phyloP scores from a whole-genome alignment of 1,140 invertebrate species.

The Reticulitermes speratus region DNA sequence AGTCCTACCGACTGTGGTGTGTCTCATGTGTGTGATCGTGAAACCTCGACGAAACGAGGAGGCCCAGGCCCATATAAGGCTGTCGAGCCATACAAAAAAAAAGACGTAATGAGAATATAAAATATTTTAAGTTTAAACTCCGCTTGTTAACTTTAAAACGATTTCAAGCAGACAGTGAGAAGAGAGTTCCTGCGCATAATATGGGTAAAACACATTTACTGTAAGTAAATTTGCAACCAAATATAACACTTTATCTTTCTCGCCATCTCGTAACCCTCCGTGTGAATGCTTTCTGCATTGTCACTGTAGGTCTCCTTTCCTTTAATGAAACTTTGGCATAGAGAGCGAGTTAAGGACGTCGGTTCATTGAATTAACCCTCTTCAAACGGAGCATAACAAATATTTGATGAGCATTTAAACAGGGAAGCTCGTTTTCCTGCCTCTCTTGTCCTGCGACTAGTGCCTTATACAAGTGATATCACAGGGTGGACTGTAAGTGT shows the following conservation, averaged over 20 bases:
- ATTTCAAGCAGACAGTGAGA: not conserved
- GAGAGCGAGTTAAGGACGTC: not conserved
- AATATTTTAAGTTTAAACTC: not conserved
- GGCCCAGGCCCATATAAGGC: too few species aligned
- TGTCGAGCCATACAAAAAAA: not conserved
- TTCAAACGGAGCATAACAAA: not conserved
- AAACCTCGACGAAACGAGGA: too few species aligned
- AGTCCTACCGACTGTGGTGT: too few species aligned
- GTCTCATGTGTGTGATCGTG: too few species aligned
- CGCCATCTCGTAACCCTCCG: not conserved
- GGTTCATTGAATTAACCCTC: slow-evolving; percentile 6
- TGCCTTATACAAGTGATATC: not conserved
- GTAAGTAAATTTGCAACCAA: not conserved
- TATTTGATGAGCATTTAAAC: slow-evolving; percentile 20
- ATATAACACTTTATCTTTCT: not conserved
- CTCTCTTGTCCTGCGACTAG: not conserved
- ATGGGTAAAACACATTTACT: not conserved
- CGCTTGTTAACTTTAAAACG: not conserved
- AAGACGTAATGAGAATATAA: not conserved
- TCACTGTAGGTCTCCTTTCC: not conserved
- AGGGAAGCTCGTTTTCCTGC: not conserved
- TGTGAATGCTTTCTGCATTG: not conserved
- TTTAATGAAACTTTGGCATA: not conserved
- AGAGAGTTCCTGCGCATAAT: not conserved
- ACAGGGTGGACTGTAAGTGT: not conserved